Conservation (phyloP, 2,888 invertebrate species). For the Chesias legatella region DNA sequence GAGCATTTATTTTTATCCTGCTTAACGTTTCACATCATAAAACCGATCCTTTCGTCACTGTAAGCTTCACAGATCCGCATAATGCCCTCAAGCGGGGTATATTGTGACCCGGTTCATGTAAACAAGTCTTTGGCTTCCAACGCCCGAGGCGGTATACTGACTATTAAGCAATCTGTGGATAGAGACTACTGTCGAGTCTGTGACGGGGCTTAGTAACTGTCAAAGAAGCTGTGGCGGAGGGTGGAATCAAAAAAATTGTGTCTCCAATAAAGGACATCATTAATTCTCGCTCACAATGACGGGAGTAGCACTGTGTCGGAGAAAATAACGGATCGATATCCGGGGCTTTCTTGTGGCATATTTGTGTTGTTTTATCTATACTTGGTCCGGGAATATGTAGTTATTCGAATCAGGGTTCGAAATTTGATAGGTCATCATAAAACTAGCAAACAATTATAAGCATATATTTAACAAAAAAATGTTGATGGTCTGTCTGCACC, state of each 20-base stretch:
- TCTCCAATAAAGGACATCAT: constrained; percentile 84
- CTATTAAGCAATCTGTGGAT: too few relatives aligned
- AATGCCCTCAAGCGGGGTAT: constrained; percentile 61
- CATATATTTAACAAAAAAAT: too few relatives aligned
- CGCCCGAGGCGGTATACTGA: constrained; percentile 33
- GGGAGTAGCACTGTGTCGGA: constrained; percentile 53
- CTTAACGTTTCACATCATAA: constrained; percentile 29
- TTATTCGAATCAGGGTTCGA: neutral
- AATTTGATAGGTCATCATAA: too few relatives aligned
- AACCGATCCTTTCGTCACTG: constrained; percentile 29
- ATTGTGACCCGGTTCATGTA: constrained; percentile 63
- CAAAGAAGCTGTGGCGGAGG: constrained; percentile 31
- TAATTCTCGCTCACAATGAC: constrained; percentile 74
- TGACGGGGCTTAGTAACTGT: constrained; percentile 9
- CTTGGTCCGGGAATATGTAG: constrained; percentile 18
- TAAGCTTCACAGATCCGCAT: constrained; percentile 54
- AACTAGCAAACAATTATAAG: too few relatives aligned
- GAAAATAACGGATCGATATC: constrained; percentile 59
- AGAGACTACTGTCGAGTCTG: too few relatives aligned
- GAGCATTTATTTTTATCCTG: constrained; percentile 18
- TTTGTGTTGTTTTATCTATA: constrained; percentile 18
- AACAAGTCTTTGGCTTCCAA: constrained; percentile 68
- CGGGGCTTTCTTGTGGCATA: constrained; percentile 40
- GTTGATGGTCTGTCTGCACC: too few relatives aligned
- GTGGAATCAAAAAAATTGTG: constrained; percentile 26